phyloP scores from a whole-genome alignment of 2,797 vertebrate species.

The Anolis apletophallus region DNA sequence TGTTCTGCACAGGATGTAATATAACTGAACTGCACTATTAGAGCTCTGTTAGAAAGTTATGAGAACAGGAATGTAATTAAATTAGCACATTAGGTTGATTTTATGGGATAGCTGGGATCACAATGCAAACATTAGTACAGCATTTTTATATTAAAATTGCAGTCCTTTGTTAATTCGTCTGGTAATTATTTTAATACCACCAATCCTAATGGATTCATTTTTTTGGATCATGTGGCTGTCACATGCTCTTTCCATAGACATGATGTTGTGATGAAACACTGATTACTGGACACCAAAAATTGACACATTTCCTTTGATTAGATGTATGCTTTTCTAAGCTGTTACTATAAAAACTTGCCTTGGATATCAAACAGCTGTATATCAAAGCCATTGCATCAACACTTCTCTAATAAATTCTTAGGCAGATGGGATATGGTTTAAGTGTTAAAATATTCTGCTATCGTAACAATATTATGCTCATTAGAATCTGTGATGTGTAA shows the following conservation, averaged over 20 bases:
- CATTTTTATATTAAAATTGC: constrained; percentile 43
- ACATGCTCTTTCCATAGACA: constrained; percentile 41
- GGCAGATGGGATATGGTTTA: not conserved
- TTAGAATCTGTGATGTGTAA: constrained; percentile 26
- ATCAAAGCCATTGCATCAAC: constrained; percentile 27
- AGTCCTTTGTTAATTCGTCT: constrained; percentile 61
- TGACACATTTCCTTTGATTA: constrained; percentile 56
- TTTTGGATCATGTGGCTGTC: constrained; percentile 48
- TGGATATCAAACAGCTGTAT: constrained; percentile 33
- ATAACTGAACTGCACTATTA: constrained; percentile 69
- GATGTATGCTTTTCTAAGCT: constrained; percentile 45
- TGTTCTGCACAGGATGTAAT: constrained; percentile 69
- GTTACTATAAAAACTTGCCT: constrained; percentile 50
- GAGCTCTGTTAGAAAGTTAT: constrained; percentile 64
- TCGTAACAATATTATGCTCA: constrained; percentile 20
- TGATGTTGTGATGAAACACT: constrained; percentile 42
- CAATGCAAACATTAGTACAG: constrained; percentile 67
- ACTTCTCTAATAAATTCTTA: constrained; percentile 49
- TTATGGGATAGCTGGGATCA: constrained; percentile 64
- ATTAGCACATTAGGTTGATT: constrained; percentile 69
- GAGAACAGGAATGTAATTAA: constrained; percentile 71
- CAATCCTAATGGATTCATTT: constrained; percentile 52
- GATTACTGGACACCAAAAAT: constrained; percentile 51
- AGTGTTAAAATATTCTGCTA: constrained; percentile 42
- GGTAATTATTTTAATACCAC: constrained; percentile 57